phyloP scores from a whole-genome alignment of 2,113 vertebrate genomes.

The Carassius gibelio region DNA sequence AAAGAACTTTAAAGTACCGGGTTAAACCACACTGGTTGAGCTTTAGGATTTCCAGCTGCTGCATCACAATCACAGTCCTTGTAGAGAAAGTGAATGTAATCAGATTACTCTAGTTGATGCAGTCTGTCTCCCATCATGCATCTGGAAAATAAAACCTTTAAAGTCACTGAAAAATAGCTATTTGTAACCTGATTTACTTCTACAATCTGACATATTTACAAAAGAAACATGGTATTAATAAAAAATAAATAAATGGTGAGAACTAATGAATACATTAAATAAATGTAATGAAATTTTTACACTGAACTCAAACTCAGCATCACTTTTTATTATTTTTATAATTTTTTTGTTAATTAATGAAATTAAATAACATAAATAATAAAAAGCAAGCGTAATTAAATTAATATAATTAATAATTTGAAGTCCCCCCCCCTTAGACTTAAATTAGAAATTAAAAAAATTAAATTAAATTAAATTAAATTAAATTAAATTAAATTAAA shows the following conservation, averaged over 20 bases:
- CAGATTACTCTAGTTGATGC: neutral
- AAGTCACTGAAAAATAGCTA: neutral
- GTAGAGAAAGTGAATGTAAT: neutral
- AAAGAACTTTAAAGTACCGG: neutral
- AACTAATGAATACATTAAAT: too few species aligned
- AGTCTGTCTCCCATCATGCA: neutral
- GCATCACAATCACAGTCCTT: neutral
- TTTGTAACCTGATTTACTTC: neutral
- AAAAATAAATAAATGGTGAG: too few species aligned
- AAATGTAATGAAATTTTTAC: too few species aligned
- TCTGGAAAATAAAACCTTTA: neutral
- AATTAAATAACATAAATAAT: too few species aligned
- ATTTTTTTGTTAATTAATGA: too few species aligned
- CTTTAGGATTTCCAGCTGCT: neutral
- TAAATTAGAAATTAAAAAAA: too few species aligned
- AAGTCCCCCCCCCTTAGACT: too few species aligned
- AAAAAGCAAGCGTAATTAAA: neutral
- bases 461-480: too few species aligned
- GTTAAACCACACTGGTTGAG: neutral
- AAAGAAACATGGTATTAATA: neutral
- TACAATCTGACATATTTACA: neutral
- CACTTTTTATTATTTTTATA: too few species aligned
- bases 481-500: too few species aligned
- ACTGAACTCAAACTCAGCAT: too few species aligned
- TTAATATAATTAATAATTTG: too few species aligned